Evolutionary conservation across 1,140 invertebrate genomes (phyloP).

Genomic region (Temnothorax longispinosus): DNA sequence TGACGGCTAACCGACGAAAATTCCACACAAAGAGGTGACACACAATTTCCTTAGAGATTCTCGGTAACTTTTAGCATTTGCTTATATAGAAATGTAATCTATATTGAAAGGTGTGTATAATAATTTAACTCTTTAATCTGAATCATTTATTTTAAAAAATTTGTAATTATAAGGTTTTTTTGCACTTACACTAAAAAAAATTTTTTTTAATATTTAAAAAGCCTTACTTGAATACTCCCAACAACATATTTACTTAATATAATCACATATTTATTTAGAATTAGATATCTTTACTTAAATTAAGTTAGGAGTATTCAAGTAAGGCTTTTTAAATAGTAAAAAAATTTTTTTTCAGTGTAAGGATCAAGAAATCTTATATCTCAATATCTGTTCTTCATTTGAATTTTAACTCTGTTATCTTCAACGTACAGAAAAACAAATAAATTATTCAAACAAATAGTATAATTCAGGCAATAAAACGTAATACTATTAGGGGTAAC

Average conservation of each 20-base stretch:
- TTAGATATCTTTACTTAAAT: no score
- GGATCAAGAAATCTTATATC: no score
- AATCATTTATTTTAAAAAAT: not conserved
- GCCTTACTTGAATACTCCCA: no score
- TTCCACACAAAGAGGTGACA: slow-evolving; percentile 1
- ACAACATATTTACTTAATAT: no score
- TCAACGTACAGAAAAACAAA: not conserved
- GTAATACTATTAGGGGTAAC: not conserved
- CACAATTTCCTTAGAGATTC: not conserved
- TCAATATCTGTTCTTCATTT: not conserved
- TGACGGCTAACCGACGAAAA: slow-evolving; percentile 5
- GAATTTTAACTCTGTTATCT: not conserved
- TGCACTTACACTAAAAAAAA: not conserved
- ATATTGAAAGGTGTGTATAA: not conserved
- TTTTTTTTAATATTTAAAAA: no score
- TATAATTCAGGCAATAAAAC: not conserved
- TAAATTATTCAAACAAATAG: not conserved
- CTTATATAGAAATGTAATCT: not conserved
- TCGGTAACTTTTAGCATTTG: not conserved
- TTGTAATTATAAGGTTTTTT: not conserved
- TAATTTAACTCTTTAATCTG: not conserved
- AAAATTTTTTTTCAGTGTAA: not conserved
- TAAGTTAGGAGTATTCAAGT: no score
- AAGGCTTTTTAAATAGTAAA: no score
- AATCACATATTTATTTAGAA: no score